These are phyloP conservation scores for Sycobia sp. DNA, from an alignment of 1,140 invertebrate genomes.

Conservation along the genomic window DNA sequence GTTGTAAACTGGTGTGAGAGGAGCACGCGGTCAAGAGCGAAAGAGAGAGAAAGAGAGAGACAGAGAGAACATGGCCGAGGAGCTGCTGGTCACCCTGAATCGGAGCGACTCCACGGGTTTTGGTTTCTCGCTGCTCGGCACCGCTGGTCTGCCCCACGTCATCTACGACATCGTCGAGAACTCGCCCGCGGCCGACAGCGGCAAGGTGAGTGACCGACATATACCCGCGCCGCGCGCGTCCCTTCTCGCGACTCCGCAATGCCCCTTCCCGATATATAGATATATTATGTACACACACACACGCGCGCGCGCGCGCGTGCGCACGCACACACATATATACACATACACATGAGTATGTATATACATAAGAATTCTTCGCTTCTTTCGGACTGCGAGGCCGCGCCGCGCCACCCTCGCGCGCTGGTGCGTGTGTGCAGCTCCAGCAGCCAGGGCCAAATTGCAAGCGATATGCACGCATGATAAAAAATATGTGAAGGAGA, in stretches of 20 bases:
- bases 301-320: neutral
- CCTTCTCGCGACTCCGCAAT: too few relatives aligned
- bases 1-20: too few relatives aligned
- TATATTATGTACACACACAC: neutral
- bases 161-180: slow-evolving; percentile 91
- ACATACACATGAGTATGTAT: too few relatives aligned
- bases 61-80: slow-evolving; percentile 78
- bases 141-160: slow-evolving; percentile 85
- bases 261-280: neutral
- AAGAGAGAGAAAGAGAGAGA: slow-evolving; percentile 1
- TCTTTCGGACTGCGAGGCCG: neutral
- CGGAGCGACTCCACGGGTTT: slow-evolving; percentile 83
- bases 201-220: slow-evolving; percentile 81
- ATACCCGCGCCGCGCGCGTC: too few relatives aligned
- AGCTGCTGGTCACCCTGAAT: slow-evolving; percentile 81
- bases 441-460: too few relatives aligned
- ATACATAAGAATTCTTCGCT: too few relatives aligned
- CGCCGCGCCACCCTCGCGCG: neutral
- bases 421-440: neutral
- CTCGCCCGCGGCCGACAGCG: slow-evolving; percentile 85
- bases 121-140: slow-evolving; percentile 86
- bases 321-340: neutral
- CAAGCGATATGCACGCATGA: too few relatives aligned
- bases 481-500: too few relatives aligned
- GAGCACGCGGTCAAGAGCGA: too few relatives aligned